Conservation (phyloP, 2,888 invertebrate species). For the Drosophila colorata region DNA sequence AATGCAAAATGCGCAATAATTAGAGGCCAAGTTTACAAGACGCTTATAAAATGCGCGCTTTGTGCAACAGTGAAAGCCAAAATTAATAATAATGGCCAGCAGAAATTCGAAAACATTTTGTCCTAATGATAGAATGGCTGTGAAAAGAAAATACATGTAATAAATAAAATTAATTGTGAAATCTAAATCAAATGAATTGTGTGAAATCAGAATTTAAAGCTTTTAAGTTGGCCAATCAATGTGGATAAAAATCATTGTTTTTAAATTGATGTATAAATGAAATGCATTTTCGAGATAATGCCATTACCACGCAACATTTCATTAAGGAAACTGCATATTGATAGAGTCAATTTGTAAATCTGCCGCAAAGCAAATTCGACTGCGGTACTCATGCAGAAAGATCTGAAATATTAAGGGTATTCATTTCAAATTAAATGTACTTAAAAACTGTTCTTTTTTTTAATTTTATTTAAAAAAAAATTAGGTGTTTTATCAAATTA, state of each 20-base stretch:
- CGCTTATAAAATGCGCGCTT: constrained; percentile 37
- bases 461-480: too few species aligned
- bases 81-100: constrained; percentile 12
- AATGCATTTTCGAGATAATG: background rate
- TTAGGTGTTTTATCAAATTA: too few species aligned
- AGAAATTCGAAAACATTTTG: constrained; percentile 11
- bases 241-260: too few species aligned
- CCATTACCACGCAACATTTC: background rate
- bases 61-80: constrained; percentile 26
- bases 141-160: background rate
- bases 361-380: background rate
- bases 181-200: too few species aligned
- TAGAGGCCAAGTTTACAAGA: constrained; percentile 60
- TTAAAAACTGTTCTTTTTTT: too few species aligned
- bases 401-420: background rate
- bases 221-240: background rate
- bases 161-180: background rate
- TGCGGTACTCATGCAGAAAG: background rate
- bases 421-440: too few species aligned
- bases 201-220: background rate
- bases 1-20: constrained; percentile 72
- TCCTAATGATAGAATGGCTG: background rate
- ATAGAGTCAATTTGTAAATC: constrained; percentile 1
- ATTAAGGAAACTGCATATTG: background rate
- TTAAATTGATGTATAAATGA: background rate